Evolutionary conservation across 2,888 invertebrate species (phyloP).

Genomic region (Linnaemya tessellans): DNA sequence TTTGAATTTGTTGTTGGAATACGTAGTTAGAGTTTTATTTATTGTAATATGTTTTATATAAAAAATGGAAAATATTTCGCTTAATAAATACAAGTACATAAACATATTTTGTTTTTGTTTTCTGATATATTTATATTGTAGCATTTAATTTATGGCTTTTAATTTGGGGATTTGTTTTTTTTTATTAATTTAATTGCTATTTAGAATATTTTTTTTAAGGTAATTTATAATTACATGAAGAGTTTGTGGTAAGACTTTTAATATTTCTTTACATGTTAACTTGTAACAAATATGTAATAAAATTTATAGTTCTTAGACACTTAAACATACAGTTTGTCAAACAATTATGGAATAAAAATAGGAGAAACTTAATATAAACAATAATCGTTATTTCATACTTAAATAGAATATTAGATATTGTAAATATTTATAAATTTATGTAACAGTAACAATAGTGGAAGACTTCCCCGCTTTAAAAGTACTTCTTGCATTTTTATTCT

Average conservation of each 20-base stretch:
- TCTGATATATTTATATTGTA: not conserved
- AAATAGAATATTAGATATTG: conserved; percentile 31
- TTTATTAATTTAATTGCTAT: conserved; percentile 70
- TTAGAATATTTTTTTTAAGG: conserved; percentile 54
- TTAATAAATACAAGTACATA: conserved; percentile 30
- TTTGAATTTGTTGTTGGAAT: conserved; percentile 20
- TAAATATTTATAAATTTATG: conserved; percentile 59
- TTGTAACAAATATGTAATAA: conserved; percentile 24
- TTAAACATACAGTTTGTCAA: conserved; percentile 70
- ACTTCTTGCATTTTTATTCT: conserved; percentile 58
- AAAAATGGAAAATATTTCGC: conserved; percentile 37
- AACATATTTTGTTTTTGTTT: conserved; percentile 3
- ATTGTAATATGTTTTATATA: not conserved
- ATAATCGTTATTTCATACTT: conserved; percentile 51
- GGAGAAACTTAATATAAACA: conserved; percentile 67
- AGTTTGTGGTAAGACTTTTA: conserved; percentile 47
- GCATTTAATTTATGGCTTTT: not conserved
- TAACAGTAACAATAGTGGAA: conserved; percentile 82
- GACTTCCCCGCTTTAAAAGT: conserved; percentile 83
- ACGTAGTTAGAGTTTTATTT: conserved; percentile 4
- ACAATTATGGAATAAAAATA: not conserved
- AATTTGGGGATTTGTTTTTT: conserved; percentile 43
- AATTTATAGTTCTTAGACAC: conserved; percentile 72
- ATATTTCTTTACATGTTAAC: not conserved
- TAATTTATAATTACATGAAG: conserved; percentile 66